Conservation (phyloP, 2,113 vertebrate species). For the Bothrops jararaca region DNA sequence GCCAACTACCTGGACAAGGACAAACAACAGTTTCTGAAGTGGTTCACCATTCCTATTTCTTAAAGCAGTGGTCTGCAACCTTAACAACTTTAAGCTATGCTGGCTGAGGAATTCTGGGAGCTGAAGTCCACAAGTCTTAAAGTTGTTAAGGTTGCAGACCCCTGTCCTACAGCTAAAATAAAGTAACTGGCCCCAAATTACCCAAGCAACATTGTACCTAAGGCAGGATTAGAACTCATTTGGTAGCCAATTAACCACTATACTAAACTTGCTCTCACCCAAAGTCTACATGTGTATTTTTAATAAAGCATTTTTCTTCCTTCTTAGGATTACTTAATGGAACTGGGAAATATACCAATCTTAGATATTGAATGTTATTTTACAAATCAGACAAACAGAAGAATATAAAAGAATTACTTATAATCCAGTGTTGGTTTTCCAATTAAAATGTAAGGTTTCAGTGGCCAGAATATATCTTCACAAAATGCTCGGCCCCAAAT, state of each 20-base stretch:
- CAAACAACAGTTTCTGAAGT: background rate
- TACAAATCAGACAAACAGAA: background rate
- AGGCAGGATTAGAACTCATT: background rate
- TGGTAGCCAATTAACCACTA: background rate
- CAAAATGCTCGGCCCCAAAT: background rate
- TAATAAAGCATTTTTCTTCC: background rate
- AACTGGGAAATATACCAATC: background rate
- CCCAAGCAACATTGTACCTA: background rate
- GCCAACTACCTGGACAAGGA: background rate
- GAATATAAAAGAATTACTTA: background rate
- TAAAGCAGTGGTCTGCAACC: background rate
- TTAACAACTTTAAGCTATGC: too few relatives aligned
- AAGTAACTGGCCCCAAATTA: background rate
- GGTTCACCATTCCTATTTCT: background rate
- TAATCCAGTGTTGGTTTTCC: background rate
- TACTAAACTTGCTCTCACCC: background rate
- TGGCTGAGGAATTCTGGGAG: too few relatives aligned
- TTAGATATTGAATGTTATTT: background rate
- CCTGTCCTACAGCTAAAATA: background rate
- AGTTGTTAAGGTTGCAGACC: too few relatives aligned
- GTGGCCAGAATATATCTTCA: background rate
- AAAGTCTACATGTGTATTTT: background rate
- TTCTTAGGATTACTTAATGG: background rate
- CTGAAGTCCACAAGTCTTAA: too few relatives aligned
- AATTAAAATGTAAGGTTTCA: background rate